phyloP scores from a whole-genome alignment of 2,888 invertebrate genomes.

The Doris montereyensis region DNA sequence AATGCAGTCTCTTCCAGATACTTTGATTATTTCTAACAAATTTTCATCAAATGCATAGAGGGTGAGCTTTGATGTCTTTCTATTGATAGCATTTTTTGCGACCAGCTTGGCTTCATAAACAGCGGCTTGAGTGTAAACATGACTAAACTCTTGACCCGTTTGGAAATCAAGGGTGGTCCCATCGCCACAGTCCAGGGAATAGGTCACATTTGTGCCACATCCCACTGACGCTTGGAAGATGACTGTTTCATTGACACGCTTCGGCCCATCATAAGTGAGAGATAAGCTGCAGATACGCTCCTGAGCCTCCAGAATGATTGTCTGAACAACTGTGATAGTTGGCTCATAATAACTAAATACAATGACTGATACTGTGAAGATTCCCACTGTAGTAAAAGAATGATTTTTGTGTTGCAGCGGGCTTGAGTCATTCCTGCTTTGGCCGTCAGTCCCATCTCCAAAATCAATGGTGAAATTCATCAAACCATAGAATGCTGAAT shows the following conservation, averaged over 20 bases:
- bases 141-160: neutral
- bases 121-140: conserved; percentile 48
- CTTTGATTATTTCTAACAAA: conserved; percentile 34
- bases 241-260: conserved; percentile 41
- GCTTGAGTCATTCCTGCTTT: neutral
- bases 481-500: conserved; percentile 18
- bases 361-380: conserved; percentile 44
- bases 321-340: neutral
- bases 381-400: conserved; percentile 31
- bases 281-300: conserved; percentile 47
- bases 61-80: neutral
- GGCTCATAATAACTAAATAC: conserved; percentile 46
- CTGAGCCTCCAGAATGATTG: conserved; percentile 46
- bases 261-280: conserved; percentile 49
- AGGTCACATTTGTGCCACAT: conserved; percentile 47
- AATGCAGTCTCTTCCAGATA: neutral
- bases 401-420: conserved; percentile 6
- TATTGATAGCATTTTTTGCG: conserved; percentile 54
- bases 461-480: conserved; percentile 23
- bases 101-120: conserved; percentile 47
- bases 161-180: neutral
- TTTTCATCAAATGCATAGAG: conserved; percentile 41
- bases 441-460: conserved; percentile 9
- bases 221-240: conserved; percentile 44
- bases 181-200: conserved; percentile 49